Evolutionary conservation across 1,140 invertebrate species (phyloP).

Genomic region (Atopsyche davidsoni): DNA sequence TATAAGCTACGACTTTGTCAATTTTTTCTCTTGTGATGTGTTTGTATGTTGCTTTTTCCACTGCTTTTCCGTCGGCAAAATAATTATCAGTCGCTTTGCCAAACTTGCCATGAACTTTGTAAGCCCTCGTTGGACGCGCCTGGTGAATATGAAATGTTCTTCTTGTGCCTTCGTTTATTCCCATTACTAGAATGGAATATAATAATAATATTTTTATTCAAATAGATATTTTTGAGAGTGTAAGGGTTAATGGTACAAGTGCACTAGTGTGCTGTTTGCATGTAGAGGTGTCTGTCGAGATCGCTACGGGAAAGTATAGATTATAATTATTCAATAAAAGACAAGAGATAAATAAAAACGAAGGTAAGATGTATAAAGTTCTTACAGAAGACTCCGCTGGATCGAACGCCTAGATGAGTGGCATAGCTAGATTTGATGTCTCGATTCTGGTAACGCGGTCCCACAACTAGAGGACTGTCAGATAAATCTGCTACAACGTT

Average conservation of each 20-base stretch:
- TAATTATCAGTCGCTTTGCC: conserved; percentile 73
- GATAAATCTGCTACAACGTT: conserved; percentile 57
- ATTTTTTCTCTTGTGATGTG: conserved; percentile 61
- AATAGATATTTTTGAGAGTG: conserved; percentile 29
- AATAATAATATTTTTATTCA: conserved; percentile 14
- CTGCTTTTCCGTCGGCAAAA: conserved; percentile 64
- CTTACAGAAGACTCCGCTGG: conserved; percentile 69
- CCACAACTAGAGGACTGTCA: conserved; percentile 65
- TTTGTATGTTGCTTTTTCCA: conserved; percentile 64
- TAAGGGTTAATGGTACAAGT: no score
- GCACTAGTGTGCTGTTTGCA: no score
- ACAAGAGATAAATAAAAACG: conserved; percentile 21
- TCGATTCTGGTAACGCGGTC: conserved; percentile 61
- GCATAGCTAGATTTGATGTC: conserved; percentile 58
- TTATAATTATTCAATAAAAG: no score
- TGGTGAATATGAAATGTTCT: conserved; percentile 50
- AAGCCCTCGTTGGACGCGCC: conserved; percentile 57
- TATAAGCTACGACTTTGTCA: conserved; percentile 63
- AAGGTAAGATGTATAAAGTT: no score
- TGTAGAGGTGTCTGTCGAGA: no score
- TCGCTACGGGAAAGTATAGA: no score
- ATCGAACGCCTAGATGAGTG: conserved; percentile 52
- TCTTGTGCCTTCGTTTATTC: conserved; percentile 60
- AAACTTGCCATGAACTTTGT: conserved; percentile 70
- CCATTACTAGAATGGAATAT: conserved; percentile 53